A percentile compares a stretch with the other conserved stretches of the same genome.
Evolutionary conservation across 1,140 invertebrate genomes (phyloP).

Genomic region (Triops cancriformis): DNA sequence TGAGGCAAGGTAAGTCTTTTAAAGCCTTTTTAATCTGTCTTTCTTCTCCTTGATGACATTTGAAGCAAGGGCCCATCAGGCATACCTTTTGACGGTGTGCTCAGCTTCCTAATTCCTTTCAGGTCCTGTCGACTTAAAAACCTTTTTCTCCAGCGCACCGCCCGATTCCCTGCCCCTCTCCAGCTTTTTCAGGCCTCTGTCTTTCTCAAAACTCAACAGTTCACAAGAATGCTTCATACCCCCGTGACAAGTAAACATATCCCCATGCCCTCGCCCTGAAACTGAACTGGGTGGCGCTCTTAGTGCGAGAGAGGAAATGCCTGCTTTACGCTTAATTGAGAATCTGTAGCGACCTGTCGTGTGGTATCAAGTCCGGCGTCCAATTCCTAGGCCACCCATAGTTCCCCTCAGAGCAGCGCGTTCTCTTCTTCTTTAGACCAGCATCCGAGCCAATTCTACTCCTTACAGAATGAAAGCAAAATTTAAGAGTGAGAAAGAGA

Average conservation of each 20-base stretch:
- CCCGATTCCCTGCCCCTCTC: not conserved
- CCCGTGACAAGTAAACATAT: not conserved
- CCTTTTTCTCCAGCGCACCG: not conserved
- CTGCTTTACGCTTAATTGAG: slow-evolving; percentile 10
- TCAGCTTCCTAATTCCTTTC: slow-evolving; percentile 6
- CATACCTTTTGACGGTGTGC: not conserved
- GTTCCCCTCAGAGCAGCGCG: not conserved
- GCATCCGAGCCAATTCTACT: not conserved
- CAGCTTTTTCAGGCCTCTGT: not conserved
- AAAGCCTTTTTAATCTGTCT: slow-evolving; percentile 2
- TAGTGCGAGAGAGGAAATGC: not conserved
- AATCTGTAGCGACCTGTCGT: slow-evolving; percentile 3
- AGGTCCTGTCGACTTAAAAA: not conserved
- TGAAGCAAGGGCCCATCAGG: not conserved
- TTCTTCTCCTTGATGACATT: slow-evolving; percentile 6
- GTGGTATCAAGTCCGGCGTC: not conserved
- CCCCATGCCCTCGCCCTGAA: not conserved
- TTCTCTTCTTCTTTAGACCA: not conserved
- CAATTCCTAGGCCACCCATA: not conserved
- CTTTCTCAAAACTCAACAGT: not conserved
- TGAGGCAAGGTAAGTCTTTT: not conserved
- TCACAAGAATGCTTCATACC: not conserved
- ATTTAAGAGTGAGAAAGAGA: not conserved
- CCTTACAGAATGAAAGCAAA: not conserved
- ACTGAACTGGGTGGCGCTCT: not conserved